These are phyloP conservation scores for Anagyrus pseudococci DNA, from an alignment of 2,888 invertebrate species.

Conservation along the genomic window DNA sequence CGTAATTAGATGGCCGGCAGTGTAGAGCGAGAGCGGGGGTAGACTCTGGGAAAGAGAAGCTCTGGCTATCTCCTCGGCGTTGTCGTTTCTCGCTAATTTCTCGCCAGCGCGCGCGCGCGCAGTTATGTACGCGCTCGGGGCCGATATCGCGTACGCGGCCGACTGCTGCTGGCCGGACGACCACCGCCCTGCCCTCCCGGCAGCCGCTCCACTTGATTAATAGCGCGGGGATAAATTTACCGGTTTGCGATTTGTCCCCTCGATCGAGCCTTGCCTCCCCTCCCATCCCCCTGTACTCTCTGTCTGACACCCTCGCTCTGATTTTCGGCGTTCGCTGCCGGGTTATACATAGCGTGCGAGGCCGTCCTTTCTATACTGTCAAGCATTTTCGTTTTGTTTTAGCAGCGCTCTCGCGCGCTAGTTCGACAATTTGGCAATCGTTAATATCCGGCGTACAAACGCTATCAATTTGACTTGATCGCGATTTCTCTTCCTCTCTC, in stretches of 20 bases:
- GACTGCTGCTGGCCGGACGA: too few relatives aligned
- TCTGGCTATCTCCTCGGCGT: background rate
- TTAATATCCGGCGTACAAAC: too few relatives aligned
- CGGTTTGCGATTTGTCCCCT: too few relatives aligned
- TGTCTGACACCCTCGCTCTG: too few relatives aligned
- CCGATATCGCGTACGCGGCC: constrained; percentile 19
- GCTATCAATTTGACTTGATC: too few relatives aligned
- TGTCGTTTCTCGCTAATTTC: constrained; percentile 2
- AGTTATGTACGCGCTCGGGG: constrained; percentile 9
- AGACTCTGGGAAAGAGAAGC: background rate
- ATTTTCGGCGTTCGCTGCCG: too few relatives aligned
- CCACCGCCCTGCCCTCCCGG: too few relatives aligned
- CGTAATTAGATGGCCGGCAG: background rate
- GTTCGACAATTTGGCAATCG: too few relatives aligned
- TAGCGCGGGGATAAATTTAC: constrained; percentile 33
- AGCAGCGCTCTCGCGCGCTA: background rate
- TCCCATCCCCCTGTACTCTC: background rate
- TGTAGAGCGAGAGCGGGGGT: background rate
- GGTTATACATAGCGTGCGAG: too few relatives aligned
- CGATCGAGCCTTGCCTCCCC: too few relatives aligned
- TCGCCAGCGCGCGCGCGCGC: background rate
- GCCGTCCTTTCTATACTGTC: background rate
- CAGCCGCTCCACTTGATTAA: constrained; percentile 29
- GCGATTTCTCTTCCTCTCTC: too few relatives aligned
- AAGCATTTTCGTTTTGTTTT: constrained; percentile 25